Base-by-base conservation (phyloP, 2,888 invertebrate species). In the Mesodorylaimus sp. region DNA sequence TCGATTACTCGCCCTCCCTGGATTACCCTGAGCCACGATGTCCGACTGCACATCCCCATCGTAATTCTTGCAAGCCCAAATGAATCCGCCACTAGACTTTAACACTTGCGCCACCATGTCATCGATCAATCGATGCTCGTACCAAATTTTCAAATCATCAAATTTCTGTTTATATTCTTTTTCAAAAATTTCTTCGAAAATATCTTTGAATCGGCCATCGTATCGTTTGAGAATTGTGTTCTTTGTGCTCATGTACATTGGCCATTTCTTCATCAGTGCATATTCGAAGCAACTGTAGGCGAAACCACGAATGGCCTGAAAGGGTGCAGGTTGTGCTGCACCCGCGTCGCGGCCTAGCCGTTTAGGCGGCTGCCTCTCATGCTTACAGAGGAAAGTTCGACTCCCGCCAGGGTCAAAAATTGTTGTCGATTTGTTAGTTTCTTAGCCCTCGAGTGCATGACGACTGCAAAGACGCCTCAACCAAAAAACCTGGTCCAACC, bases 31-130 rank as follows among this genome's bases (percentile, higher is more conserved):
- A 39, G 87, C 87, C 3, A 87, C 80, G 55, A 85, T 75, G 64
- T 87, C 86, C 1, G 83, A 83, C 70, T 85, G 85, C 3, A 87
- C 86, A 64, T 87, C 87, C 28, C 87, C 87, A 63, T 85, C 84
- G 65, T 87, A 87, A 70, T 87, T 87, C 72, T 87, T 87, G 72
- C 86, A 86, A 21, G 84, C 80, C 87, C 87, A 87, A 45, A 87
- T 80, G 66, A 86, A 86, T 10, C 81, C 83, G 50, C 87, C 87
- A 24, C 75, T 74, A 26, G 84, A 80, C 71, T 87, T 85, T 45
- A 85, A 70, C 42, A 47, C 79, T 67, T 85, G 83, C 32, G 85
- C 85, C 28, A 87, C 86, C 84, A 85, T 85, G 67, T 87, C 86
- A 66, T 87, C 87, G 62, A 87, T 87, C 51, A 87, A 73, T 47